phyloP scores from a whole-genome alignment of 1,140 invertebrate genomes.

The Periplaneta americana region DNA sequence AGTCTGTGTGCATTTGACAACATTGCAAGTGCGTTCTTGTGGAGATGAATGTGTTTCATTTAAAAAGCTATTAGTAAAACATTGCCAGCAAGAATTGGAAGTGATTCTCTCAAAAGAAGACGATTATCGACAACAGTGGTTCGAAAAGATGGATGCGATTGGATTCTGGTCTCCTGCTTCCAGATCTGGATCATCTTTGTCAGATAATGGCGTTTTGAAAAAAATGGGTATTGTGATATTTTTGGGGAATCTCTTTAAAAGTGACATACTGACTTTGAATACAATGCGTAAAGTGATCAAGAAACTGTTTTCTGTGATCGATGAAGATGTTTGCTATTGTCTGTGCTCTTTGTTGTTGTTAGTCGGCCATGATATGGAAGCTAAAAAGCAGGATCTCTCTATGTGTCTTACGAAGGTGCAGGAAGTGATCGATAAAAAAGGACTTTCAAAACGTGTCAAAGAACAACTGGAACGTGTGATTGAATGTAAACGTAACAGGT shows the following conservation, averaged over 20 bases:
- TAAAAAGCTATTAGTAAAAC: not conserved
- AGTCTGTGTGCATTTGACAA: not conserved
- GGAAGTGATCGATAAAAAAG: not conserved
- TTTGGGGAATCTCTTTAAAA: not conserved
- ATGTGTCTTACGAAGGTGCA: not conserved
- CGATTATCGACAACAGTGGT: not conserved
- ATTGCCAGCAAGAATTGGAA: not conserved
- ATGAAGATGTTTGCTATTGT: not conserved
- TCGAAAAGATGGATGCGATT: not conserved
- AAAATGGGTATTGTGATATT: not conserved
- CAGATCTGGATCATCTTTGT: not conserved
- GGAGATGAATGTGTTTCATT: not conserved
- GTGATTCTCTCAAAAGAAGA: not conserved
- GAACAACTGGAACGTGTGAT: not conserved
- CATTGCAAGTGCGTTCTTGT: not conserved
- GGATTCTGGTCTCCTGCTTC: not conserved
- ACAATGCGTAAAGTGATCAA: not conserved
- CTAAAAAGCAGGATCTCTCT: not conserved
- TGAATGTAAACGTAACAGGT: not conserved
- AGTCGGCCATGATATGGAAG: not conserved
- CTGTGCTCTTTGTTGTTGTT: not conserved
- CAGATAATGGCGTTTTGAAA: not conserved
- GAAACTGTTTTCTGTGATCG: not conserved
- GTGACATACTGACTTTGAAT: not conserved
- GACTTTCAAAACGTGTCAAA: not conserved